Evolutionary conservation across 2,113 vertebrate genomes (phyloP).

Genomic region (Bufo gargarizans): DNA sequence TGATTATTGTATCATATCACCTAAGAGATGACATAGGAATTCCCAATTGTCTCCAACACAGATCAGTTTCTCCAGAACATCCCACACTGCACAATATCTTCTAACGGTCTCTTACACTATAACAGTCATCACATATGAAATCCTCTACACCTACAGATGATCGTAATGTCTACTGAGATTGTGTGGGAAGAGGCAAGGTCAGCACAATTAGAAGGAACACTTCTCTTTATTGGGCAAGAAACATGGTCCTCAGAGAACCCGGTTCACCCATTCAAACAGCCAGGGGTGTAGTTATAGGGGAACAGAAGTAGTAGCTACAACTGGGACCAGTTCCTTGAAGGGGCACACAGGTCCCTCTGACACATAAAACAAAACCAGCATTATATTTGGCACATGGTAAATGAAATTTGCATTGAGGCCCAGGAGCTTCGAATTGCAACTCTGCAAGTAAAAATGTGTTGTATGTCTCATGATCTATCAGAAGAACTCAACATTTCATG

Average conservation of each 20-base stretch:
- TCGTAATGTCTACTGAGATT: neutral
- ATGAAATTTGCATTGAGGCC: too few species aligned
- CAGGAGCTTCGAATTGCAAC: too few species aligned
- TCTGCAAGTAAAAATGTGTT: too few species aligned
- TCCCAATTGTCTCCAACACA: neutral
- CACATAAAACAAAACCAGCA: too few species aligned
- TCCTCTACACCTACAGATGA: conserved; percentile 7
- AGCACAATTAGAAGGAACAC: neutral
- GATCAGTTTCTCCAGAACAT: conserved; percentile 1
- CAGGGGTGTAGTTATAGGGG: neutral
- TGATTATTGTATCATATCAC: neutral
- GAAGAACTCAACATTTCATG: too few species aligned
- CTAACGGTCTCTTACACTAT: neutral
- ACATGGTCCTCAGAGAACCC: neutral
- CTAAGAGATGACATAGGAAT: neutral
- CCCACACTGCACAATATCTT: conserved; percentile 4
- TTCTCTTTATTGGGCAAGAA: neutral
- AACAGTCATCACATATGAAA: neutral
- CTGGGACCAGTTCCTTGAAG: too few species aligned
- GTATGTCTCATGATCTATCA: too few species aligned
- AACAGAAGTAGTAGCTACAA: too few species aligned
- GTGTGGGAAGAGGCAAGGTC: neutral
- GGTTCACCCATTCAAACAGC: neutral
- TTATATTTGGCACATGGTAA: too few species aligned
- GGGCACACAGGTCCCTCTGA: too few species aligned